These are phyloP conservation scores for Bombus picipes DNA, from an alignment of 1,140 invertebrate genomes.

Conservation along the genomic window DNA sequence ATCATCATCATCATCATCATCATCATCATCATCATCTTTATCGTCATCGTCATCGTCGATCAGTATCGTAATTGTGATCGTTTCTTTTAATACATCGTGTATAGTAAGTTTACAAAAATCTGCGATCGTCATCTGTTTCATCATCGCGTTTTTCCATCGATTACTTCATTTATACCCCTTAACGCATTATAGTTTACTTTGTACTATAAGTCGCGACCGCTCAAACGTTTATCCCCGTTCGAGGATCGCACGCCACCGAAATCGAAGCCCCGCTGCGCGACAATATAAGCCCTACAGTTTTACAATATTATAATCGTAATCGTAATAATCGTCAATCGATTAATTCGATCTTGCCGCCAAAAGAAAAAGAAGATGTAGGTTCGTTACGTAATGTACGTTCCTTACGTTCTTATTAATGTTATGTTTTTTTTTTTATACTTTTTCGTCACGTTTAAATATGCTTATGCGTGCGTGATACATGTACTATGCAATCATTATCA, in stretches of 20 bases:
- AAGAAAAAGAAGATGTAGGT: not conserved
- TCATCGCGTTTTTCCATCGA: slow-evolving; percentile 7
- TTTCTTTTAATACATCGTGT: slow-evolving; percentile 54
- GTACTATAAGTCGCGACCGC: slow-evolving; percentile 79
- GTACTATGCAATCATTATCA: slow-evolving; percentile 68
- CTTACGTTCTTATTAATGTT: slow-evolving; percentile 18
- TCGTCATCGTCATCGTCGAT: slow-evolving; percentile 1
- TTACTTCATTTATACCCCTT: slow-evolving; percentile 35
- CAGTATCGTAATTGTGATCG: not conserved
- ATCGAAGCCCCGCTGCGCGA: slow-evolving; percentile 73
- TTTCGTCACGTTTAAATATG: slow-evolving; percentile 61
- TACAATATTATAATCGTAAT: slow-evolving; percentile 22
- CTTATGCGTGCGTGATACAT: slow-evolving; percentile 68
- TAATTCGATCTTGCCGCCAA: slow-evolving; percentile 33
- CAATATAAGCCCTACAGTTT: slow-evolving; percentile 26
- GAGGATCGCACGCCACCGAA: slow-evolving; percentile 64
- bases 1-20: not conserved
- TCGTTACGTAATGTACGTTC: slow-evolving; percentile 3
- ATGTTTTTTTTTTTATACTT: slow-evolving; percentile 33
- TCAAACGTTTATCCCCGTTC: slow-evolving; percentile 24
- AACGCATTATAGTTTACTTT: slow-evolving; percentile 77
- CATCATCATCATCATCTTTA: not conserved
- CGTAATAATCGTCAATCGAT: slow-evolving; percentile 26
- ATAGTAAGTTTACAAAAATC: slow-evolving; percentile 65
- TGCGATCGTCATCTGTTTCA: slow-evolving; percentile 34